Conservation (phyloP, 1,140 invertebrate species). For the Euwallacea similis region DNA sequence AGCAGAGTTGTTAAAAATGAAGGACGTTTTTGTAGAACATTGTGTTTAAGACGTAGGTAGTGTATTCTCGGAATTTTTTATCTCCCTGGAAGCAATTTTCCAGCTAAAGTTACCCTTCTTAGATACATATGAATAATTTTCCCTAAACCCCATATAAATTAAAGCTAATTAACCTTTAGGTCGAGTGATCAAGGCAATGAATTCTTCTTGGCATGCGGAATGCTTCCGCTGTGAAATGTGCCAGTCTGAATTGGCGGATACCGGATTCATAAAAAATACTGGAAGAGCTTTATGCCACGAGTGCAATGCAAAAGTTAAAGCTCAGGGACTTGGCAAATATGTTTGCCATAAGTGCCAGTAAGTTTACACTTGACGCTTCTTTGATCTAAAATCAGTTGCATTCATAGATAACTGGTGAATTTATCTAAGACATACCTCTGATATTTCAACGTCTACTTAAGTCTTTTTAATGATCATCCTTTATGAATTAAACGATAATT, state of each 20-base stretch:
- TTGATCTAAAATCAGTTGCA: not conserved
- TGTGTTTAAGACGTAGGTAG: too few species aligned
- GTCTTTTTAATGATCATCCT: not conserved
- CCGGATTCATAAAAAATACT: conserved; percentile 95
- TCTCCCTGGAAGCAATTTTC: too few species aligned
- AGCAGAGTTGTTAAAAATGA: too few species aligned
- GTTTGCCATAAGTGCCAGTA: conserved; percentile 99
- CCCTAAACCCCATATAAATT: too few species aligned
- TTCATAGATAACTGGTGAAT: too few species aligned
- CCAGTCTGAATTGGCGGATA: conserved; percentile 86
- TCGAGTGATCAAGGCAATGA: conserved; percentile 97
- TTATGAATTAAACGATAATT: conserved; percentile 25
- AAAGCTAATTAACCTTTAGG: not conserved
- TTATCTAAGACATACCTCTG: too few species aligned
- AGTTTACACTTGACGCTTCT: conserved; percentile 52
- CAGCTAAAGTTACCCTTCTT: too few species aligned
- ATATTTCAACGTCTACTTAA: too few species aligned
- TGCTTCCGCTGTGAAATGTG: conserved; percentile 98
- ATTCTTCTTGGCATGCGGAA: conserved; percentile 96
- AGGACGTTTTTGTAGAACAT: too few species aligned
- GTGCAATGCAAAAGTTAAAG: conserved; percentile 95
- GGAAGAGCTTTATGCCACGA: conserved; percentile 93
- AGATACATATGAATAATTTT: too few species aligned
- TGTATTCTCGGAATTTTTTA: too few species aligned
- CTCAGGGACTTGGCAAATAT: conserved; percentile 92